Evolutionary conservation across 1,140 invertebrate genomes (phyloP).

Genomic region (Muscidifurax raptorellus): DNA sequence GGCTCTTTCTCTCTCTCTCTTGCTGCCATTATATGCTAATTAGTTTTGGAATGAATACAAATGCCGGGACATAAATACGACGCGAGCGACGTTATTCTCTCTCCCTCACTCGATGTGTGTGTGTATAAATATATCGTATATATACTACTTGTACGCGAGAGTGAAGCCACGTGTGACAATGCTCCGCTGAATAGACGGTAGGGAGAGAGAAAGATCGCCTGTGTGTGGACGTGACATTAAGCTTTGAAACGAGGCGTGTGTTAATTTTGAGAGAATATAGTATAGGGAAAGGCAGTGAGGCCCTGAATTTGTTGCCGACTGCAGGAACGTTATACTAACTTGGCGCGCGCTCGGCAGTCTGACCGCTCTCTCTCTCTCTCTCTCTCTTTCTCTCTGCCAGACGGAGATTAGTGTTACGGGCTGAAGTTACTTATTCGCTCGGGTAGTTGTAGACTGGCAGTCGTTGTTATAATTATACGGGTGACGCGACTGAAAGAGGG

Average conservation of each 20-base stretch:
- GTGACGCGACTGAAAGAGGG: neutral
- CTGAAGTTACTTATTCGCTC: neutral
- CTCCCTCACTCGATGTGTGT: neutral
- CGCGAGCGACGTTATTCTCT: neutral
- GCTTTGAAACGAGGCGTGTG: slow-evolving; percentile 16
- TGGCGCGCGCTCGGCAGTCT: neutral
- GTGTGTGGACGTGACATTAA: neutral
- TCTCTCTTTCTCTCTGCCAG: neutral
- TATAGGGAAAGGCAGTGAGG: neutral
- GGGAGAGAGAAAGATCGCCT: neutral
- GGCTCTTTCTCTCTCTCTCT: neutral
- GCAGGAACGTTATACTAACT: neutral
- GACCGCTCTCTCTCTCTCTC: neutral
- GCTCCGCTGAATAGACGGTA: neutral
- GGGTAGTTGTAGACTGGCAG: neutral
- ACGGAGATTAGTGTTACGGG: neutral
- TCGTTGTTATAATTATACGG: neutral
- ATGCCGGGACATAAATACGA: slow-evolving; percentile 47
- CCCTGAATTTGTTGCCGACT: neutral
- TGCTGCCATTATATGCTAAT: slow-evolving; percentile 59
- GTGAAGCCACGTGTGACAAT: neutral
- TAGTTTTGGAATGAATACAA: slow-evolving; percentile 62
- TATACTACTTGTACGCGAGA: too few species aligned
- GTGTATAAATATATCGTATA: neutral
- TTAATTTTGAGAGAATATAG: neutral